Base-by-base conservation (phyloP, 2,797 vertebrate species). In the Choloepus didactylus region DNA sequence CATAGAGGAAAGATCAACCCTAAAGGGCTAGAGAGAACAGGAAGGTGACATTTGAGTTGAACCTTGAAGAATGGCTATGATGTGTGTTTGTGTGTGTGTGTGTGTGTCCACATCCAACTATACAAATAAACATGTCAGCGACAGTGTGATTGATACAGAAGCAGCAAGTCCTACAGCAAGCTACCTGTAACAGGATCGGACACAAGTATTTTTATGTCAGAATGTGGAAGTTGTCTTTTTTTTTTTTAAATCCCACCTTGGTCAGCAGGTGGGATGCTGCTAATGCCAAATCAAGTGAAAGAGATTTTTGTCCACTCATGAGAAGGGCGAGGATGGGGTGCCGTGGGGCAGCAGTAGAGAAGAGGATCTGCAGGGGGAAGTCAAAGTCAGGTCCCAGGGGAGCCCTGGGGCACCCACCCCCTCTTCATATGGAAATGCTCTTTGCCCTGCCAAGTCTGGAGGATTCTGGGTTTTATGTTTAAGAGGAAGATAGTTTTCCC, bases 401-500 rank as follows among this genome's bases (percentile, higher is more conserved):
- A 44, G 41, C 31, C 21, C 0, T 11, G 8, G 19, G 23, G 4
- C 1, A 0, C 21, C 10, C 44, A 2, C 5, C 6, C 9, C 16
- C 27, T 93, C 9, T 2, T 41, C 7, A 41, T 16, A 10, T 7
- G 18, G 25, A 70, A 29, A 75, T 31, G 6, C 6, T 12, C 21
- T 95, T 93, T 25, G 44, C 25, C 38, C 3, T 1, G 31, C 4
- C 31, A 60, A 25, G 7, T 46, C 31, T 66, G 31, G 5, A 27
- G 92, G 49, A n/a, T 2, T 23, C 27, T 46, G 14, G 29, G 35
- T 18, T 84, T 90, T 72, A 69, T 31, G 75, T 87, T 38, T 49
- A 86, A 94, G 46, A 69, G 3, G 41, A 62, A 85, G 62, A 35
- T 3, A 67, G 31, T 18, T 89, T 80, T 46, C 51, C 27, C 7